A percentile compares a stretch with the other conserved stretches of the same genome.
Conservation (phyloP, 2,888 invertebrate genomes). For the Mystacides longicornis region DNA sequence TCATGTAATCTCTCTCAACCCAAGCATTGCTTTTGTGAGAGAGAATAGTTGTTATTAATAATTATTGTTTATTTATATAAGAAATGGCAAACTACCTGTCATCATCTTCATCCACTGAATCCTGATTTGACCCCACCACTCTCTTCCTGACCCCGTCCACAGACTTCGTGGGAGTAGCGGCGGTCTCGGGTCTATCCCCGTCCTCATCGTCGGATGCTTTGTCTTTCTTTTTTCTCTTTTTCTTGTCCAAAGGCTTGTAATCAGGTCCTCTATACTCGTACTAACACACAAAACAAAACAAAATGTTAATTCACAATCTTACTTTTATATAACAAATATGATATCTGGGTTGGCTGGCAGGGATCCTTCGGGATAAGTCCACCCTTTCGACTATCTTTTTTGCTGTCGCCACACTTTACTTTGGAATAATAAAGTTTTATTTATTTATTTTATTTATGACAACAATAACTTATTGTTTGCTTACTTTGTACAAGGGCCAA, state of each 20-base stretch:
- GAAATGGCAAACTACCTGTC: neutral
- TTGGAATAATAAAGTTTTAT: too few relatives aligned
- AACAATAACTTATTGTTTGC: too few relatives aligned
- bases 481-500: slow-evolving; percentile 89
- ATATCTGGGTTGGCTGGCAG: too few relatives aligned
- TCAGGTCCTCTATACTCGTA: slow-evolving; percentile 71
- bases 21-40: too few relatives aligned
- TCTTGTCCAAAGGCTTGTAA: slow-evolving; percentile 49
- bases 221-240: slow-evolving; percentile 76
- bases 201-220: slow-evolving; percentile 66
- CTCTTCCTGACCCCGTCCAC: neutral
- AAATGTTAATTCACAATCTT: too few relatives aligned
- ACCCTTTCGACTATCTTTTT: too few relatives aligned
- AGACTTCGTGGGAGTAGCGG: neutral
- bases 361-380: too few relatives aligned
- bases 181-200: neutral
- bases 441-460: too few relatives aligned
- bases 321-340: too few relatives aligned
- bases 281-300: slow-evolving; percentile 40
- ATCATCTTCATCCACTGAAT: neutral
- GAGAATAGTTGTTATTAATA: neutral
- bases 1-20: too few relatives aligned
- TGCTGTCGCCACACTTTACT: too few relatives aligned
- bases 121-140: neutral
- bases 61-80: neutral